Base-by-base conservation (phyloP, 2,797 vertebrate species). In the Peromyscus eremicus region DNA sequence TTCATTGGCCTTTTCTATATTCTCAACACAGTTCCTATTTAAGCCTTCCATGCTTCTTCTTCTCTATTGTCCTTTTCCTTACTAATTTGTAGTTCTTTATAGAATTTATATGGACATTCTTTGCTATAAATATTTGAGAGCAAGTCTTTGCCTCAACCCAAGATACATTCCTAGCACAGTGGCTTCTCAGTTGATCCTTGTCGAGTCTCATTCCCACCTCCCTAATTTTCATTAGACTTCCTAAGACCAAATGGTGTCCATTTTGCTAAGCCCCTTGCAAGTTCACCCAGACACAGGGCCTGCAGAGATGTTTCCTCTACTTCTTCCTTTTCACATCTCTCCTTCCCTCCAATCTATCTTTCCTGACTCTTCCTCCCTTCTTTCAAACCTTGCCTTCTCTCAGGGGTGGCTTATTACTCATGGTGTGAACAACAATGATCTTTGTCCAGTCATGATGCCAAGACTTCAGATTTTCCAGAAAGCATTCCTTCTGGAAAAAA, bases 391-490 rank as follows among this genome's bases (percentile, higher is more conserved):
- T 81, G 46, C n/a, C 25, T 81, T 82, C 9, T 60, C 17, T 80
- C 37, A 66, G 14, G 60, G 49, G 5, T 25, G 81, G 11, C 21
- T 95, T 97, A 70, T 70, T 70, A 86, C 84, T 92, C n/a, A 95
- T 4, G 64, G 43, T 25, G 66, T 81, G 32, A n/a, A 80, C 93
- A 87, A n/a, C 89, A 96, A 92, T 62, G 91, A 91, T 21, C 21
- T 92, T 94, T 68, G 92, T 70, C 81, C 64, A 92, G 46, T 29
- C 57, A 85, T 46, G n/a, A 9, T 94, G 32, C 23, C 66, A 96
- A 97, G 55, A 97, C 70, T 60, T 96, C 85, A 88, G 49, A 94
- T 86, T 93, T 96, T 29, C 23, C 62, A 93, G 71, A 91, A 96
- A 90, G 82, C 29, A 27, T 91, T 87, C 64, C 83, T n/a, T 76